A percentile compares a stretch with the other conserved stretches of the same genome.
Conservation (phyloP, 2,888 invertebrate genomes). For the Agrilus biguttatus region DNA sequence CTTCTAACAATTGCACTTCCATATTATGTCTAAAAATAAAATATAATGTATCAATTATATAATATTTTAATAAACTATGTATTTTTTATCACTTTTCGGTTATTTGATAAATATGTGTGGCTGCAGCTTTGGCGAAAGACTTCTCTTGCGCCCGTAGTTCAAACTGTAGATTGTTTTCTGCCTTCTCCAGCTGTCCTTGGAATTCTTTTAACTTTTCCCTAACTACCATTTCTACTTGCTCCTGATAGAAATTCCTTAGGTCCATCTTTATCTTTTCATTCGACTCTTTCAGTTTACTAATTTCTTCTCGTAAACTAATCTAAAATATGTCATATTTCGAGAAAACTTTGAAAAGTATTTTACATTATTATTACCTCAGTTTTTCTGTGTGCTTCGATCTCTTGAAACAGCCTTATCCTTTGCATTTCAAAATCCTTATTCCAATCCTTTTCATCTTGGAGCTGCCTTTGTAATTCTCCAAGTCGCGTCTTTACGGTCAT, state of each 20-base stretch:
- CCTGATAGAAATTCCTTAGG: constrained; percentile 61
- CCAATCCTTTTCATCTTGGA: constrained; percentile 16
- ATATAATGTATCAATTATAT: no score
- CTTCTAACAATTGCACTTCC: constrained; percentile 62
- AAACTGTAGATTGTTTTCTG: constrained; percentile 46
- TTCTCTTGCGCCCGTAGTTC: constrained; percentile 51
- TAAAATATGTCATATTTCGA: constrained; percentile 14
- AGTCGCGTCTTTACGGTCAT: constrained; percentile 20
- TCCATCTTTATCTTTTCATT: constrained; percentile 51
- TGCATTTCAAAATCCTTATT: constrained; percentile 21
- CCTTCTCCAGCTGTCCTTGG: constrained; percentile 55
- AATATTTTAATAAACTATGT: no score
- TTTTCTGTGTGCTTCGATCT: constrained; percentile 22
- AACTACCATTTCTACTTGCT: constrained; percentile 66
- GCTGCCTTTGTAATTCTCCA: constrained; percentile 15
- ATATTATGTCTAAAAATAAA: constrained; percentile 44
- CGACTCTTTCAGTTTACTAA: constrained; percentile 33
- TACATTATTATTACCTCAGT: constrained; percentile 19
- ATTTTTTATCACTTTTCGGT: constrained; percentile 41
- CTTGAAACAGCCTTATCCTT: constrained; percentile 21
- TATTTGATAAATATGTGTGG: constrained; percentile 55
- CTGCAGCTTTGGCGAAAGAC: constrained; percentile 52
- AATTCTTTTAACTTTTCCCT: constrained; percentile 64
- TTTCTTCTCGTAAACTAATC: constrained; percentile 31
- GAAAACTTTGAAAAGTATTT: constrained; percentile 1